A percentile compares a stretch with the other conserved stretches of the same genome.
These are phyloP conservation scores for Channa maculata DNA, from an alignment of 2,113 vertebrate species.

Conservation along the genomic window DNA sequence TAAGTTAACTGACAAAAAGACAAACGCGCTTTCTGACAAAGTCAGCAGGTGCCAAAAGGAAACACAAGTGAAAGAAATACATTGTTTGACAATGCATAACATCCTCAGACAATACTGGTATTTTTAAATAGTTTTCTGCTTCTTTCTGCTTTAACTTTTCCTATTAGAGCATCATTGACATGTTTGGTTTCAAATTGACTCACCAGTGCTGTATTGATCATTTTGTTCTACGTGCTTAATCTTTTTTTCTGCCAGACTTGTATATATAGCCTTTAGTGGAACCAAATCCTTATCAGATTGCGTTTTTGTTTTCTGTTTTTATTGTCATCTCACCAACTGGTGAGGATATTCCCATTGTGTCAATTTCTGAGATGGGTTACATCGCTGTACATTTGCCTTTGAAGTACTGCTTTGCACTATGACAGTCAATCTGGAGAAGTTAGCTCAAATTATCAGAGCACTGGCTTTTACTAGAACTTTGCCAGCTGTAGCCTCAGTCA, in stretches of 20 bases:
- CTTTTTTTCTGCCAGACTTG: background rate
- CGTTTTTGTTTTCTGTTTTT: too few relatives aligned
- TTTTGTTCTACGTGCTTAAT: background rate
- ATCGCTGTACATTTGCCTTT: too few relatives aligned
- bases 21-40: conserved; percentile 43
- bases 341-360: too few relatives aligned
- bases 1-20: conserved; percentile 62
- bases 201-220: background rate
- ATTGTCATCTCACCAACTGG: too few relatives aligned
- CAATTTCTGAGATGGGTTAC: too few relatives aligned
- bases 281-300: too few relatives aligned
- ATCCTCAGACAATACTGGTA: conserved; percentile 26
- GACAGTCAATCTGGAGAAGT: too few relatives aligned
- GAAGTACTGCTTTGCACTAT: too few relatives aligned
- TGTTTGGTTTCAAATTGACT: background rate
- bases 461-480: too few relatives aligned
- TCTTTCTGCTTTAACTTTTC: background rate
- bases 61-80: conserved; percentile 43
- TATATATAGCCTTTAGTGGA: too few relatives aligned
- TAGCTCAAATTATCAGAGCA: too few relatives aligned
- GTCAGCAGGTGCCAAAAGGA: conserved; percentile 58
- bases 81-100: conserved; percentile 35
- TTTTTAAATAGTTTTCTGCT: conserved; percentile 2
- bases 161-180: background rate
- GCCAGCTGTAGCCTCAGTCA: too few relatives aligned